Base-by-base conservation (phyloP, 2,113 vertebrate genomes). In the Synodontis membranacea region DNA sequence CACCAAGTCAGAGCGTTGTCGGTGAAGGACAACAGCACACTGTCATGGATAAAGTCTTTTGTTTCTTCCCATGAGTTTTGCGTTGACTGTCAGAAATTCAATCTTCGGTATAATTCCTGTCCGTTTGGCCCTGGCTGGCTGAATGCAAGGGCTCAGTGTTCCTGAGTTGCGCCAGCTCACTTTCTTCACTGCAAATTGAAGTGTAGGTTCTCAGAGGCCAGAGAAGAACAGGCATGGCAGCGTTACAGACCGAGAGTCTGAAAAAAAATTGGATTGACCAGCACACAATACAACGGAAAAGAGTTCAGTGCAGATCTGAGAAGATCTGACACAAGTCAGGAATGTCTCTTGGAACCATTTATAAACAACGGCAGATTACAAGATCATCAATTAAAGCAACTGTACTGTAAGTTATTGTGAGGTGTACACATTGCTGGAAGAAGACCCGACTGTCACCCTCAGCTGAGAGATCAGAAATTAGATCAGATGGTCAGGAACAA, bases 1-100 rank as follows among this genome's bases (percentile, higher is more conserved):
- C 88, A 87, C 37, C 54, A 56, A 68, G 76, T 54, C n/a, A 28
- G 62, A 39, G 44, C 56, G 66, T 42, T 52, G 44, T 79, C 56
- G 48, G 58, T 46, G 62, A 76, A 54, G 31, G 50, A 80, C 48
- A 74, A 80, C 23, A 68, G 44, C 25, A 58, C 0, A 52, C 76
- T 72, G 52, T 21, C 44, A 48, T 44, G 62, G 48, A 86, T 80
- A 48, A 54, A 42, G 48, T 64, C 76, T 74, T 42, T 80, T 58
- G n/a, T 75, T 86, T 84, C 84, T 56, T 86, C 56, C 78, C 76
- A 64, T 25, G 19, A 42, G 74, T 76, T 62, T 85, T 74, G 34
- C 34, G 62, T 78, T 62, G 72, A 60, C 72, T 78, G 72, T 85
- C 56, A 85, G 72, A 85, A 85, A 78, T 78, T 76, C 72, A 58